Evolutionary conservation across 2,888 invertebrate genomes (phyloP).

Genomic region (Parnassius smintheus): DNA sequence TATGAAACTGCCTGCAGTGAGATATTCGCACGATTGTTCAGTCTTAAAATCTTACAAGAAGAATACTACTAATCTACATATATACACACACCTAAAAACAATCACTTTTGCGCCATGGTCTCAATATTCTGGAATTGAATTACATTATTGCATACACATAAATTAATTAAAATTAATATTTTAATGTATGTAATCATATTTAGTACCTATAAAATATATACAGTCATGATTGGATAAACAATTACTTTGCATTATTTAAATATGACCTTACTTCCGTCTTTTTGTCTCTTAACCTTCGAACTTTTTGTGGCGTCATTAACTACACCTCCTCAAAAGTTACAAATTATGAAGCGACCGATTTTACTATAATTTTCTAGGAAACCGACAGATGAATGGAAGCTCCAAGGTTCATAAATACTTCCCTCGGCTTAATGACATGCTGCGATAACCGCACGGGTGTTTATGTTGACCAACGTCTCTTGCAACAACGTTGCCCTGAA

Average conservation of each 20-base stretch:
- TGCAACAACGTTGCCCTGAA: slow-evolving; percentile 13
- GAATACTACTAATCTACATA: no score
- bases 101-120: no score
- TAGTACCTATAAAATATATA: not conserved
- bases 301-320: not conserved
- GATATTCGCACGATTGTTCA: no score
- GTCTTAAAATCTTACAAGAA: no score
- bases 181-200: no score
- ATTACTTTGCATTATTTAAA: not conserved
- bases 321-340: not conserved
- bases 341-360: not conserved
- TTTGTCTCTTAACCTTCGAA: not conserved
- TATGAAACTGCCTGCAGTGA: no score
- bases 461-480: slow-evolving; percentile 12
- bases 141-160: no score
- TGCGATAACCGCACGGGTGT: slow-evolving; percentile 1
- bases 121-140: no score
- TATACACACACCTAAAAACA: no score
- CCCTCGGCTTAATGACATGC: slow-evolving; percentile 2
- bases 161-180: no score
- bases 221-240: not conserved
- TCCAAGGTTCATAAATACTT: slow-evolving; percentile 1
- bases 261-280: not conserved
- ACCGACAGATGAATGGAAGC: not conserved
- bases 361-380: not conserved